Conservation (phyloP, 2,888 invertebrate genomes). For the Ellobium chinense region DNA sequence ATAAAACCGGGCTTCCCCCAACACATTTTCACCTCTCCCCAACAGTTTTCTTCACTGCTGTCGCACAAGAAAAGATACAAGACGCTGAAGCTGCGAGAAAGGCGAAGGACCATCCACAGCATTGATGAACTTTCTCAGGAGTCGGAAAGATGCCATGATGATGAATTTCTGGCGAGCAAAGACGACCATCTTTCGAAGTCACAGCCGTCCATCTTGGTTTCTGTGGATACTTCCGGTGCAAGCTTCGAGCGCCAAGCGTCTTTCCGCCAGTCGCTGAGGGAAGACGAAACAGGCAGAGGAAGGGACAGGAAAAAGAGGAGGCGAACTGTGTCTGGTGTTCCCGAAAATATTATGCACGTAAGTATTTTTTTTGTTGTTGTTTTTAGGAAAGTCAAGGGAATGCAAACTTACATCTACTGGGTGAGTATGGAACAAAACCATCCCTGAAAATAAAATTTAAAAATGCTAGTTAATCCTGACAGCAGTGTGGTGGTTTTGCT, state of each 20-base stretch:
- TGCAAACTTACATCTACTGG: too few species aligned
- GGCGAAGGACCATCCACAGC: slow-evolving; percentile 66
- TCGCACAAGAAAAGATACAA: slow-evolving; percentile 69
- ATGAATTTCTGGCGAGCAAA: slow-evolving; percentile 43
- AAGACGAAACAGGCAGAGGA: slow-evolving; percentile 48
- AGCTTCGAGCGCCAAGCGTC: slow-evolving; percentile 93
- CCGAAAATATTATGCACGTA: slow-evolving; percentile 64
- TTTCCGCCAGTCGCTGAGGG: slow-evolving; percentile 87
- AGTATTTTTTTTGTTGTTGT: neutral
- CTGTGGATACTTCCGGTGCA: slow-evolving; percentile 92
- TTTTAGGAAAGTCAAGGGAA: too few species aligned
- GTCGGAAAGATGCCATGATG: slow-evolving; percentile 38
- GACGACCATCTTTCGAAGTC: slow-evolving; percentile 54
- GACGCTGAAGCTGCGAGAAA: slow-evolving; percentile 54
- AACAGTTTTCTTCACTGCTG: slow-evolving; percentile 23
- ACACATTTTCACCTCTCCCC: neutral
- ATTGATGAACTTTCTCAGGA: slow-evolving; percentile 53
- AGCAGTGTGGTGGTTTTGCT: too few species aligned
- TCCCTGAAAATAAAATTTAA: too few species aligned
- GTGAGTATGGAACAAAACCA: too few species aligned
- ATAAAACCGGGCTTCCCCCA: too few species aligned
- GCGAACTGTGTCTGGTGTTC: slow-evolving; percentile 71
- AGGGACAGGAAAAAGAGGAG: slow-evolving; percentile 60
- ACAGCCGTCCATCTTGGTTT: slow-evolving; percentile 88
- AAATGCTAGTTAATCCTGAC: too few species aligned